Evolutionary conservation across 1,140 invertebrate species (phyloP).

Genomic region (Penaeus japonicus): DNA sequence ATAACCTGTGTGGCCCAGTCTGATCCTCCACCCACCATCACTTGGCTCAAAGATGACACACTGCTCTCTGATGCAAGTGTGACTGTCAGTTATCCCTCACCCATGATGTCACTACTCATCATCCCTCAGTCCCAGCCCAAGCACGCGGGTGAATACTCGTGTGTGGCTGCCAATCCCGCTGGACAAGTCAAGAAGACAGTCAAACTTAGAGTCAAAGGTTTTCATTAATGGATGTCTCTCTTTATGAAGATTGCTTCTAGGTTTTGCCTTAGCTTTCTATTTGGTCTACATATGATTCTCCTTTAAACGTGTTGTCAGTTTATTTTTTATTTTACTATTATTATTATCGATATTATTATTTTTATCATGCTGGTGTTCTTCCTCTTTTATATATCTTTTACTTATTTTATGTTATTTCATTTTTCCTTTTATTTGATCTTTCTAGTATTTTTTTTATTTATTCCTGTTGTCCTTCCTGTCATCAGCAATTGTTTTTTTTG

Average conservation of each 20-base stretch:
- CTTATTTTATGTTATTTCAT: neutral
- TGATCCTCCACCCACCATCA: constrained; percentile 46
- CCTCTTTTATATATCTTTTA: neutral
- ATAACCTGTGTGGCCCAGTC: constrained; percentile 47
- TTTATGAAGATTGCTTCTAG: neutral
- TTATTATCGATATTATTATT: neutral
- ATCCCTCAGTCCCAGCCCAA: constrained; percentile 30
- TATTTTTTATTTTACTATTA: neutral
- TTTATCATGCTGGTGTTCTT: neutral
- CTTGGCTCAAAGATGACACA: constrained; percentile 44
- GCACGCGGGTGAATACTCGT: constrained; percentile 67
- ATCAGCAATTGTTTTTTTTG: neutral
- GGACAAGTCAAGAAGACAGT: constrained; percentile 40
- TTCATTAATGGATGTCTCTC: neutral
- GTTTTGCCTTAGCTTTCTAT: neutral
- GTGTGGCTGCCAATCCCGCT: constrained; percentile 62
- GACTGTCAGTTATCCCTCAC: constrained; percentile 45
- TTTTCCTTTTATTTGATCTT: neutral
- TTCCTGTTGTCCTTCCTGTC: neutral
- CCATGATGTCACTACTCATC: constrained; percentile 52
- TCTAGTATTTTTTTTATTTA: neutral
- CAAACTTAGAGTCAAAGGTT: constrained; percentile 49
- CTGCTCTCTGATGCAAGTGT: constrained; percentile 36
- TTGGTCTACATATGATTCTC: neutral
- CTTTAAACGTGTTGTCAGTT: neutral